Base-by-base conservation (phyloP, 2,888 invertebrate genomes). In the Leptinotarsa rubiginosa region DNA sequence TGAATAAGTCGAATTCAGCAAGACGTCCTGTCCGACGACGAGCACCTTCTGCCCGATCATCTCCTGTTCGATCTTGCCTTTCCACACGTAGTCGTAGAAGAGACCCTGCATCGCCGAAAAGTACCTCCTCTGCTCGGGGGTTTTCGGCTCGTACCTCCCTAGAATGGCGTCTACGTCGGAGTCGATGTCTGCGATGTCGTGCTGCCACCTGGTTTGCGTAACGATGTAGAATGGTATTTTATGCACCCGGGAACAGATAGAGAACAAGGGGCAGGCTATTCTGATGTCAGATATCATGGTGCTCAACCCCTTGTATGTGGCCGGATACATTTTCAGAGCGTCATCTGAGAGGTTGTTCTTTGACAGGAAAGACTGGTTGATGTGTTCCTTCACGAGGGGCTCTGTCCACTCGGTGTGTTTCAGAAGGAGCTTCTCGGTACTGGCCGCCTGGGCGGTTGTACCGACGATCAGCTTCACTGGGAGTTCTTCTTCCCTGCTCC, bases 11-110 rank as follows among this genome's bases (percentile, higher is more conserved):
- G 89, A 89, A 69, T 91, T 90, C 0, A 92, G 89, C 7, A 92
- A 87, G 16, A 92, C 89, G 85, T 95, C 95, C 85, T 95, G 94
- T 0, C 90, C 94, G 1, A 95, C 91, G 31, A 93, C 89, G 54
- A 95, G 88, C 18, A 95, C 90, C 77, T 89, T 89, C 64, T 88
- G 87, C 3, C 86, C 87, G 20, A 90, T 89, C 49, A 89, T 87
- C 72, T 91, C 91, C 10, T 91, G 90, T n/a, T 92, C 91, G 72
- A 94, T 88, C 78, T 90, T 91, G n/a, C 94, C 95, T 79, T 93
- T 92, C 90, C 93, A 92, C 1, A 95, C 94, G 83, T 92, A 96
- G 82, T 94, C 92, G 87, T 95, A 95, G 87, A 96, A 96, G 47
- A 95, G 87, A 78, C 93, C 92, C 84, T 95, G 95, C 90, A 96